A percentile compares a stretch with the other conserved stretches of the same genome.
phyloP scores from a whole-genome alignment of 2,888 invertebrate genomes.

The Perdita meconis region DNA sequence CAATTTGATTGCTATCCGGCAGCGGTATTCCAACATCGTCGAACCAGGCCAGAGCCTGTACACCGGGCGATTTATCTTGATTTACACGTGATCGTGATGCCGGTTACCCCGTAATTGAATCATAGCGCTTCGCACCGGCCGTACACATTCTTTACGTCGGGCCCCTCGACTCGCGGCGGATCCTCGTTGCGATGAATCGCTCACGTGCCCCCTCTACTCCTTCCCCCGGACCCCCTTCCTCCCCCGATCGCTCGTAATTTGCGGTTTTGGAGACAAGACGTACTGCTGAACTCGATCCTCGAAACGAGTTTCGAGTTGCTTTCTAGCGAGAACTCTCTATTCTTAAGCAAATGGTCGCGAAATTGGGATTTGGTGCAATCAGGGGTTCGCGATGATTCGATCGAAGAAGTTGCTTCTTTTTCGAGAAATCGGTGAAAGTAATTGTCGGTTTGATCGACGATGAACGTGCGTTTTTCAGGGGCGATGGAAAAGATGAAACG shows the following conservation, averaged over 20 bases:
- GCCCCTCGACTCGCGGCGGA: constrained; percentile 41
- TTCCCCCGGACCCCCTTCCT: too few relatives aligned
- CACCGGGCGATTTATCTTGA: constrained; percentile 63
- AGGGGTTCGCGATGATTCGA: background rate
- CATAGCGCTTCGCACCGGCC: constrained; percentile 48
- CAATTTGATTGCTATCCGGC: constrained; percentile 69
- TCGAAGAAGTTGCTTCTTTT: background rate
- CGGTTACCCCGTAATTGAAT: constrained; percentile 66
- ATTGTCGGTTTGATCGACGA: background rate
- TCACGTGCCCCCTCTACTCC: constrained; percentile 20
- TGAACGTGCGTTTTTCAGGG: constrained; percentile 10
- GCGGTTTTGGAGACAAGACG: constrained; percentile 46
- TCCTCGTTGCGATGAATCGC: constrained; percentile 46
- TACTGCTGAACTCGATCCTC: constrained; percentile 23
- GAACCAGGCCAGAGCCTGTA: constrained; percentile 54
- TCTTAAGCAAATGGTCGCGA: constrained; percentile 5
- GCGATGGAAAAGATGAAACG: background rate
- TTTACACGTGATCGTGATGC: constrained; percentile 66
- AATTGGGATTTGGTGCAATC: background rate
- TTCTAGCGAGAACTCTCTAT: background rate
- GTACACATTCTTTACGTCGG: constrained; percentile 51
- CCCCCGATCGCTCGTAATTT: constrained; percentile 26
- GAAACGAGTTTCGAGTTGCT: background rate
- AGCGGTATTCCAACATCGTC: constrained; percentile 62
- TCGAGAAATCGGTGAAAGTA: too few relatives aligned